Conservation (phyloP, 2,113 vertebrate species). For the Rhinoderma darwinii region DNA sequence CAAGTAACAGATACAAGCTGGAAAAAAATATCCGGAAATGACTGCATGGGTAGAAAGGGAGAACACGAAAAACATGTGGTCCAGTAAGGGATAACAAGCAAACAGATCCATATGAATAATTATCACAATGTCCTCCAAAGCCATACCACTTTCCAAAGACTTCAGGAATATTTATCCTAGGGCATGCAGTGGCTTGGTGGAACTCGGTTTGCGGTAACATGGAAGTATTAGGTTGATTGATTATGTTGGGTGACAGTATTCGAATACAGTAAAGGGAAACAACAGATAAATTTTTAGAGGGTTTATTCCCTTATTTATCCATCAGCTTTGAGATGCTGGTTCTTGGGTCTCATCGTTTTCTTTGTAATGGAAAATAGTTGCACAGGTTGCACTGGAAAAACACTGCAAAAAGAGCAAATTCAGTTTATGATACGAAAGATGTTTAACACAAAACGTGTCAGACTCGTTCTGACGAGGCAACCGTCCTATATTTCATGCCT, state of each 20-base stretch:
- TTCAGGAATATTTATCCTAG: not conserved
- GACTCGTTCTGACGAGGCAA: not conserved
- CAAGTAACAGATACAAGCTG: not conserved
- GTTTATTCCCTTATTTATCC: no score
- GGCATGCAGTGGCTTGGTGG: not conserved
- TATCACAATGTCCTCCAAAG: not conserved
- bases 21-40: not conserved
- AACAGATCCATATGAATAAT: not conserved
- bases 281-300: no score
- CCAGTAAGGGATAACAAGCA: not conserved
- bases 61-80: not conserved
- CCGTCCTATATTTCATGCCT: not conserved
- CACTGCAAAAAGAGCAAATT: no score
- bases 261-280: no score
- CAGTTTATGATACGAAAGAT: not conserved
- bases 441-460: not conserved
- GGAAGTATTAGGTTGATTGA: not conserved
- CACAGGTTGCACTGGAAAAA: no score
- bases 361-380: not conserved
- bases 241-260: no score
- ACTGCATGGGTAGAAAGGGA: not conserved
- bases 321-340: no score
- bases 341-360: not conserved
- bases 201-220: not conserved
- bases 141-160: not conserved